phyloP scores from a whole-genome alignment of 1,140 invertebrate genomes.

The Scylla paramamosain region DNA sequence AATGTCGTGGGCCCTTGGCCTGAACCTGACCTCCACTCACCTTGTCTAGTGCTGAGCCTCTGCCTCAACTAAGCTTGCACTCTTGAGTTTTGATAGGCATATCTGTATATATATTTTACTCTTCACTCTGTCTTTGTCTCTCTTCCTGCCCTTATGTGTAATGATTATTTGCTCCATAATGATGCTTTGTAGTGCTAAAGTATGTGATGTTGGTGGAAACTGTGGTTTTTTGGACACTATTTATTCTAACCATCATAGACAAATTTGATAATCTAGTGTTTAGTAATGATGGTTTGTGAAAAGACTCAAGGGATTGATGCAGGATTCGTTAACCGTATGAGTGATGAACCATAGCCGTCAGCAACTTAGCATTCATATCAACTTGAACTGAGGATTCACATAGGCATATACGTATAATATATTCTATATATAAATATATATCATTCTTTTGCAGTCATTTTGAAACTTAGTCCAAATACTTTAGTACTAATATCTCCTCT shows the following conservation, averaged over 20 bases:
- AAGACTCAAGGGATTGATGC: slow-evolving; percentile 32
- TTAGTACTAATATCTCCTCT: slow-evolving; percentile 65
- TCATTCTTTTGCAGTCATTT: slow-evolving; percentile 40
- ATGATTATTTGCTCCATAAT: slow-evolving; percentile 31
- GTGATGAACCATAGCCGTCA: slow-evolving; percentile 42
- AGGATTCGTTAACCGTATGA: slow-evolving; percentile 58
- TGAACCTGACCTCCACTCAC: background rate
- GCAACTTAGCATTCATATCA: slow-evolving; percentile 62
- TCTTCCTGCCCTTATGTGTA: background rate
- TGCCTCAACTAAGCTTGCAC: slow-evolving; percentile 58
- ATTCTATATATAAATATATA: slow-evolving; percentile 53
- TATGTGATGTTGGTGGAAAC: slow-evolving; percentile 63
- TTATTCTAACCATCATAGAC: slow-evolving; percentile 49
- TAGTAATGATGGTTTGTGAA: slow-evolving; percentile 19
- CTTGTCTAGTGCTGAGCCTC: slow-evolving; percentile 36
- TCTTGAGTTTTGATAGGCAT: background rate
- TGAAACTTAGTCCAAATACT: slow-evolving; percentile 65
- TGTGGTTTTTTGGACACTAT: slow-evolving; percentile 66
- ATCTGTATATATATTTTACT: background rate
- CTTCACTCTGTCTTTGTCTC: background rate
- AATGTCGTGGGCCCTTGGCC: background rate
- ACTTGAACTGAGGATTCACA: slow-evolving; percentile 37
- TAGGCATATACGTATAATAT: slow-evolving; percentile 48
- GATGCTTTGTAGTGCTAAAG: background rate
- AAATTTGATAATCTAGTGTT: slow-evolving; percentile 49